Conservation (phyloP, 1,140 invertebrate genomes). For the Bombyx mori region DNA sequence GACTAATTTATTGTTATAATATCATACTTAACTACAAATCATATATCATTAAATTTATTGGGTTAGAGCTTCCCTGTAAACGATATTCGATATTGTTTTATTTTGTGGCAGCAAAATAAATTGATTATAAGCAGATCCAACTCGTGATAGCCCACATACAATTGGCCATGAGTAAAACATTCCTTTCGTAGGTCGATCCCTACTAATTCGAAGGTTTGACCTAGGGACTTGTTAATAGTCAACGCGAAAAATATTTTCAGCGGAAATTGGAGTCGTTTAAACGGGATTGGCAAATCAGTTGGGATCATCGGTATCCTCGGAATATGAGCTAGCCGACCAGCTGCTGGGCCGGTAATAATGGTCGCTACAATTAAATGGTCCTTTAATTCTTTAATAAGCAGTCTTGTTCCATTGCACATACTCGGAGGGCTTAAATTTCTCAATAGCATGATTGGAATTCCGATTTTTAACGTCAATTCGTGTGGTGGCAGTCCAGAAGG, state of each 20-base stretch:
- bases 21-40: too few relatives aligned
- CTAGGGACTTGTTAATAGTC: too few relatives aligned
- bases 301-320: not conserved
- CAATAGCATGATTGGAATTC: not conserved
- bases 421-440: not conserved
- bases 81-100: too few relatives aligned
- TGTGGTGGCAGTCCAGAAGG: slow-evolving; percentile 2
- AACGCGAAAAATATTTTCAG: not conserved
- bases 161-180: too few relatives aligned
- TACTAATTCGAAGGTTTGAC: too few relatives aligned
- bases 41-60: too few relatives aligned
- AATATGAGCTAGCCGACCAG: not conserved
- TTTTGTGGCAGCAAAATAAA: too few relatives aligned
- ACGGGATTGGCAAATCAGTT: not conserved
- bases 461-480: not conserved
- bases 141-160: too few relatives aligned
- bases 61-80: too few relatives aligned
- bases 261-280: not conserved
- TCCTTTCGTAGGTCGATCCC: too few relatives aligned
- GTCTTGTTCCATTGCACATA: not conserved
- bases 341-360: not conserved
- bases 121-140: too few relatives aligned
- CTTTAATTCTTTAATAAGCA: not conserved
- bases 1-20: too few relatives aligned
- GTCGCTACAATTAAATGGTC: not conserved